These are phyloP conservation scores for Gallinago undulata DNA, from an alignment of 2,113 vertebrate species.

Conservation along the genomic window DNA sequence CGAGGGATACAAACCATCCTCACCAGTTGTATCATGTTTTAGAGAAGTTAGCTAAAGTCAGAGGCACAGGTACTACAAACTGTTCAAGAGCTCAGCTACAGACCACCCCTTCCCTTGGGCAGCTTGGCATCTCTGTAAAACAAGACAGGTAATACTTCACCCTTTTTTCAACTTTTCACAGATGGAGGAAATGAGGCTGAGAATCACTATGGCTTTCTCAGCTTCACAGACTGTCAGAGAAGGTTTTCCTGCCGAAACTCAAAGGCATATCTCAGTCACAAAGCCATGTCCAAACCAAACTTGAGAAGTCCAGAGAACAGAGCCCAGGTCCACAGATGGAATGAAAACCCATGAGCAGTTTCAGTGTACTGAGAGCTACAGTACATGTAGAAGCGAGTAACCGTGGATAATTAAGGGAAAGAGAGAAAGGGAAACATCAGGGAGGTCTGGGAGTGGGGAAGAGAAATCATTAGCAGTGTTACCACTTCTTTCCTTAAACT, in stretches of 20 bases:
- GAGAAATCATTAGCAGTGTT: background rate
- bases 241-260: background rate
- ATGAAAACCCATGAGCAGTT: background rate
- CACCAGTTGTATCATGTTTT: background rate
- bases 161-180: background rate
- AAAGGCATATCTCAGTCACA: background rate
- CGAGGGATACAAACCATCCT: background rate
- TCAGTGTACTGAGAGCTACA: background rate
- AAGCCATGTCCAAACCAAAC: background rate
- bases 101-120: background rate
- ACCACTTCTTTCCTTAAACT: background rate
- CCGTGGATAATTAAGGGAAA: background rate
- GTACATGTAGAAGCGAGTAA: background rate
- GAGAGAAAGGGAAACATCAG: background rate
- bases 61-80: fast-evolving
- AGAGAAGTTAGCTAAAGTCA: background rate
- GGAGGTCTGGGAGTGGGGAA: background rate
- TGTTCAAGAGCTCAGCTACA: background rate
- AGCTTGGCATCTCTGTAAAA: background rate
- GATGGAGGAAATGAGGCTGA: background rate
- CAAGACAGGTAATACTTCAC: background rate
- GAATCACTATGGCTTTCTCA: background rate
- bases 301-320: background rate
- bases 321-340: background rate
- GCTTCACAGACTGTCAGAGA: background rate